Evolutionary conservation across 2,113 vertebrate genomes (phyloP).

Genomic region (Semicossyphus pulcher): DNA sequence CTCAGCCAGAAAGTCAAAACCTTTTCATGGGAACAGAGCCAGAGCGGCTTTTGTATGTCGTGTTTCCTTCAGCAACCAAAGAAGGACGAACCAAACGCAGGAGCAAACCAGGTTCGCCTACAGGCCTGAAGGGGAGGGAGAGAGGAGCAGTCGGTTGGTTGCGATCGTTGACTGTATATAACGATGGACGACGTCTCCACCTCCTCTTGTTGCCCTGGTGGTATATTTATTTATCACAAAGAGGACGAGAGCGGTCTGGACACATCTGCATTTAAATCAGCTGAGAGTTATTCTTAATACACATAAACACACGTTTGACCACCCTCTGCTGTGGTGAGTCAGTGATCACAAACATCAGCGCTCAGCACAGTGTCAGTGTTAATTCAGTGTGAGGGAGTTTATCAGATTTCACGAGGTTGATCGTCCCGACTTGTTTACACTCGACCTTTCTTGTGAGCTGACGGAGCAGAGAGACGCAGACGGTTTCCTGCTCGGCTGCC

Average conservation of each 20-base stretch:
- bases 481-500: conserved; percentile 51
- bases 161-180: too few species aligned
- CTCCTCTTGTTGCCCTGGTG: too few species aligned
- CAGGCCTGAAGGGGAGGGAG: too few species aligned
- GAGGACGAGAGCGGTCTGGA: conserved; percentile 47
- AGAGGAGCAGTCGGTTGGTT: too few species aligned
- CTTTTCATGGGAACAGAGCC: conserved; percentile 18
- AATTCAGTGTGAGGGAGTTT: background rate
- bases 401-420: conserved; percentile 32
- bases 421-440: conserved; percentile 39
- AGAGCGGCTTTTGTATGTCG: too few species aligned
- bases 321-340: too few species aligned
- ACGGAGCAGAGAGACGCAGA: background rate
- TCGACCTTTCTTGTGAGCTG: conserved; percentile 4
- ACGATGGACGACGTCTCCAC: too few species aligned
- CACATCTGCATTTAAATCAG: conserved; percentile 73
- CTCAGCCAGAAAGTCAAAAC: conserved; percentile 44
- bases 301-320: background rate
- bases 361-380: conserved; percentile 19
- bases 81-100: too few species aligned
- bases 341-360: conserved; percentile 48
- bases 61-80: too few species aligned
- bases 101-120: too few species aligned
- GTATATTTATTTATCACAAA: conserved; percentile 65
- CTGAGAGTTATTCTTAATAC: conserved; percentile 56